A percentile compares a stretch with the other conserved stretches of the same genome.
These are phyloP conservation scores for Malurus alboscapulatus DNA, from an alignment of 2,113 vertebrate genomes.

Conservation along the genomic window DNA sequence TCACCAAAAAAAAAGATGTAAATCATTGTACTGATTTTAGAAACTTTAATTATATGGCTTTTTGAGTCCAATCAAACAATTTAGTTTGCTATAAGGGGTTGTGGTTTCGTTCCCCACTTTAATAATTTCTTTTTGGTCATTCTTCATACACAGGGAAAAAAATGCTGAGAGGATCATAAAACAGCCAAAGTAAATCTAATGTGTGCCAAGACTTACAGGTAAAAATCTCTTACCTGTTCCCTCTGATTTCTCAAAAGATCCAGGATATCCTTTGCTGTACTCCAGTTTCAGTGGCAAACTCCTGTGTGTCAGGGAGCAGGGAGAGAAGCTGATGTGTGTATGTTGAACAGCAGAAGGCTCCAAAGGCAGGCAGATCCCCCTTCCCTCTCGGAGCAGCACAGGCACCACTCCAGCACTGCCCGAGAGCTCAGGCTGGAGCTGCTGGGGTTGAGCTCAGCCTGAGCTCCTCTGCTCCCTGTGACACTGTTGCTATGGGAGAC, in stretches of 20 bases:
- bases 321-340: not conserved
- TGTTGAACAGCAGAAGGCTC: not conserved
- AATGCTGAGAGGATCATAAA: not conserved
- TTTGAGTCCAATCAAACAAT: not conserved
- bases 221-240: not conserved
- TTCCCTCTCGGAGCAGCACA: not conserved
- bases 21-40: not conserved
- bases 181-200: not conserved
- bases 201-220: not conserved
- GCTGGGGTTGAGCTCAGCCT: not conserved
- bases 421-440: not conserved
- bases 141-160: not conserved
- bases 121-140: not conserved
- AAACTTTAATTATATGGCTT: not conserved
- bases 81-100: not conserved
- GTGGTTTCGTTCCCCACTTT: not conserved
- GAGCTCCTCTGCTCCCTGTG: accelerated
- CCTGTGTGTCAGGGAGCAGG: not conserved
- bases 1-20: not conserved
- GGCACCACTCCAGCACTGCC: not conserved
- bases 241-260: not conserved
- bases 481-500: not conserved
- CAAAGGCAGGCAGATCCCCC: not conserved
- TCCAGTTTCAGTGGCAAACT: not conserved
- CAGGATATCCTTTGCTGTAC: not conserved